phyloP scores from a whole-genome alignment of 2,113 vertebrate species.

The Hydrolagus affinis region DNA sequence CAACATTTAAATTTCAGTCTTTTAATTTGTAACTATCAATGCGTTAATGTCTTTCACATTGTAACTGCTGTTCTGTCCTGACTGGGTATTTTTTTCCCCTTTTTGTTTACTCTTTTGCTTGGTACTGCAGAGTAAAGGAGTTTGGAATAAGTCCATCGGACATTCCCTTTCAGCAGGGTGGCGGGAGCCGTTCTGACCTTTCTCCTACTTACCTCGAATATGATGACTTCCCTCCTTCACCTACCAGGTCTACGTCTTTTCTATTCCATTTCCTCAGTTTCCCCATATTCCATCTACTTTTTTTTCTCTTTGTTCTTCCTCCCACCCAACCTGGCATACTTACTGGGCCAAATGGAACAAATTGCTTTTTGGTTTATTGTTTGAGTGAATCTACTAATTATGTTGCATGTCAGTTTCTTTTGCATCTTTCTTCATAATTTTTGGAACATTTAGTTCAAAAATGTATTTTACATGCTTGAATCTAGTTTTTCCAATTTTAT shows the following conservation, averaged over 20 bases:
- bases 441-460: not conserved
- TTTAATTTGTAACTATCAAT: too few species aligned
- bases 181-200: constrained; percentile 79
- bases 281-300: constrained; percentile 43
- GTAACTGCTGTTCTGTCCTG: constrained; percentile 1
- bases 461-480: not conserved
- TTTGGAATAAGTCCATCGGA: constrained; percentile 98
- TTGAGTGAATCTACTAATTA: not conserved
- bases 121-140: constrained; percentile 90
- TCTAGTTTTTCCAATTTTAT: not conserved
- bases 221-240: constrained; percentile 73
- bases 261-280: constrained; percentile 44
- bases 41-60: not conserved
- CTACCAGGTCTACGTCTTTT: constrained; percentile 66
- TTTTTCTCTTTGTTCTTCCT: constrained; percentile 44
- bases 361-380: not conserved
- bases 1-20: too few species aligned
- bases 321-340: constrained; percentile 15
- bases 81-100: constrained; percentile 45
- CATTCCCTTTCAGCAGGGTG: constrained; percentile 92
- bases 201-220: constrained; percentile 88
- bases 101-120: constrained; percentile 63
- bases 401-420: not conserved
- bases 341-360: not conserved
- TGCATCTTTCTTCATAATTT: not conserved